Base-by-base conservation (phyloP, 2,888 invertebrate genomes). In the Orthosia gothica region DNA sequence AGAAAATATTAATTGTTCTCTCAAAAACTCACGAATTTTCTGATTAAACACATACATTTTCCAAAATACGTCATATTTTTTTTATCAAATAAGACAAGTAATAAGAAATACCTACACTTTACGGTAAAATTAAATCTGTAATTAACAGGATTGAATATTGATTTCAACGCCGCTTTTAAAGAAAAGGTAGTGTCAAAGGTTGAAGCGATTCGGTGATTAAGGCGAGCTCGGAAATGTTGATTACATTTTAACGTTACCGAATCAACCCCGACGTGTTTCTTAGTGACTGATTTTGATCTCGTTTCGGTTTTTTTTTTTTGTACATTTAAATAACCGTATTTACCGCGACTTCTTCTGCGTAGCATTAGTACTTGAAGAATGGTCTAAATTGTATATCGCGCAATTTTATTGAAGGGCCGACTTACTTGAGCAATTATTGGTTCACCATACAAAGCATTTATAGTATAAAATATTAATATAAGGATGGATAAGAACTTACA, bases 51-150 rank as follows among this genome's bases (percentile, higher is more conserved):
- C 5, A 7, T 32, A 4, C 4, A 26, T 26, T 26, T 26, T 26
- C 26, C 26, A 3, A 26, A 26, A 3, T 26, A 9, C n/a, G 2
- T 9, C 12, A 26, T 1, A 18, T 63, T 50, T 40, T 9, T 50
- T 50, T 26, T 26, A 26, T 26, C 26, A 26, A 26, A 26, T 26
- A 26, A 26, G 26, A 26, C 26, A 4, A 54, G 49, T 50, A 40
- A 32, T 16, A 12, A 47, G 12, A 63, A 50, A 16, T 18, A 16
- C 3, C 4, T 32, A 7, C 5, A 32, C 32, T 32, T 32, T 18
- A 26, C n/a, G 58, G 50, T 79, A 58, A 50, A 58, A 81, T 63
- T 58, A 13, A 63, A 79, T 70, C 52, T 40, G 52, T 76, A 76
- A 71, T 80, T 47, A 20, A 4, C 50, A 64, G 57, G 40, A 40